Evolutionary conservation across 2,797 vertebrate genomes (phyloP), one percentile per base, ranked within the genome.

Genomic region (Paramormyrops hopkinsi): DNA sequence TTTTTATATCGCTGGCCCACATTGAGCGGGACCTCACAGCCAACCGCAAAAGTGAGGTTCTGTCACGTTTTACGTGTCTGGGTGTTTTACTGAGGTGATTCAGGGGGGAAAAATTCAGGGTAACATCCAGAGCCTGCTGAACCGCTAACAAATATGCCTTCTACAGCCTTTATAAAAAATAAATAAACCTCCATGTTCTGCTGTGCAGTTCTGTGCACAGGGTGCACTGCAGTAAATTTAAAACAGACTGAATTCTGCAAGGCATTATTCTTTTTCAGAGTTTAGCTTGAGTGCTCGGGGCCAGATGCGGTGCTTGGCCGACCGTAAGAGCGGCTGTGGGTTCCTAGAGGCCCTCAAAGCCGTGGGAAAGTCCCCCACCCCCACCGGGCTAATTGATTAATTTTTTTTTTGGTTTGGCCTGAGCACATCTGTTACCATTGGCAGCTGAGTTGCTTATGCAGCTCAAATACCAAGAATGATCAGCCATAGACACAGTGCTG

Each of bases 1-100:
- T 85, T 44, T 48, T 85, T 44, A 37, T 53, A 56, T 79, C 83
- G 88, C 33, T 84, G 79, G 51, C 50, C 48, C 56, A 89, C 69
- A 88, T 76, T 87, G 54, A 88, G n/a, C 5, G 12, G 84, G 22
- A 19, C 79, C 48, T 53, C 9, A 37, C 44, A 33, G 19, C 17
- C n/a, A 3, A 85, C 8, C 17, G 22, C 76, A 7, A 82, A 41
- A 82, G 44, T 9, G 41, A n/a, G 14, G 2, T 33, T 25, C 25
- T 17, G 48, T 85, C 48, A 41, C 12, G 12, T 22, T 48, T 29
- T 29, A 25, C 46, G 4, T 11, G 6, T 53, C 29, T 53, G 25
- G 51, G 33, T 83, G 44, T 22, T 83, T 48, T 48, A n/a, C 79
- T 48, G 37, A 9, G 37, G 79, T 22, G 14, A 83, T 48, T 83